phyloP scores from a whole-genome alignment of 2,113 vertebrate species.

The Fulica atra region DNA sequence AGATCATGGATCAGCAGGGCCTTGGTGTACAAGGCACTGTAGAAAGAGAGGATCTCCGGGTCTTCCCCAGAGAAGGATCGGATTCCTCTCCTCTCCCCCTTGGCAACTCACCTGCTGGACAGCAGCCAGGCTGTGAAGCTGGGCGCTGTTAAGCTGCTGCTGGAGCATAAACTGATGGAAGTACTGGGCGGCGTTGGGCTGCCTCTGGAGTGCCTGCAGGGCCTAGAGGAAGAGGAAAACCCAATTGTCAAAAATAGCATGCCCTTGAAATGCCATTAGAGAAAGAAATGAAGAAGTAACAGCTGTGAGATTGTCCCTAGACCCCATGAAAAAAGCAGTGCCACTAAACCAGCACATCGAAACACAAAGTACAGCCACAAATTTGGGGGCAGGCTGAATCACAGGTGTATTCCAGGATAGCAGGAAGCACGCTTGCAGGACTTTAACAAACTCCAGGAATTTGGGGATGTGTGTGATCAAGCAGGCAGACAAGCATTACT shows the following conservation, averaged over 20 bases:
- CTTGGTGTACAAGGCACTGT: neutral
- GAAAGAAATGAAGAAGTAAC: neutral
- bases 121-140: constrained; percentile 94
- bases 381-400: neutral
- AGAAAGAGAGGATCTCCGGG: neutral
- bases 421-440: neutral
- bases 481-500: neutral
- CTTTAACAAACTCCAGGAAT: neutral
- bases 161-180: constrained; percentile 98
- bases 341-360: neutral
- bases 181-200: constrained; percentile 97
- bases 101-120: constrained; percentile 91
- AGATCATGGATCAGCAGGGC: neutral
- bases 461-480: neutral
- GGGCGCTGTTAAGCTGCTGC: constrained; percentile 94
- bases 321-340: neutral
- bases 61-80: neutral
- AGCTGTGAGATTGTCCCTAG: neutral
- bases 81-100: neutral
- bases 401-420: neutral
- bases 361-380: neutral
- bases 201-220: constrained; percentile 93
- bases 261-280: neutral
- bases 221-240: constrained; percentile 77
- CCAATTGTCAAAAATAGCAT: neutral